These are phyloP conservation scores for Cherax destructor DNA, from an alignment of 1,140 invertebrate species.

Conservation along the genomic window DNA sequence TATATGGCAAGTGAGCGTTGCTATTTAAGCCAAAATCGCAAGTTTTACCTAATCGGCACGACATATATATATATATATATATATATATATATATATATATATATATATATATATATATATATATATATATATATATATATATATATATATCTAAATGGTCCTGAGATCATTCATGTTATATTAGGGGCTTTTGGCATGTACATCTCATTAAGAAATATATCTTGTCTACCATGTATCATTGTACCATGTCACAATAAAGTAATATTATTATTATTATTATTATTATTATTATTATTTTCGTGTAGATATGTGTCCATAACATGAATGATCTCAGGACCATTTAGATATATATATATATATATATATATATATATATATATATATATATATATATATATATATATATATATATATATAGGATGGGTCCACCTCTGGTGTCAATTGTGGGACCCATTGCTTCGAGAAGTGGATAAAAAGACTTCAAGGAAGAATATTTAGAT, in stretches of 20 bases:
- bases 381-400: slow-evolving; percentile 33
- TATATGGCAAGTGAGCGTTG: too few relatives aligned
- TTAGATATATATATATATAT: slow-evolving; percentile 12
- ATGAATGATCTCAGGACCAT: neutral
- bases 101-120: slow-evolving; percentile 43
- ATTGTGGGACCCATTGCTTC: too few relatives aligned
- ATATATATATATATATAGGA: too few relatives aligned
- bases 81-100: too few relatives aligned
- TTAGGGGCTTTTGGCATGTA: too few relatives aligned
- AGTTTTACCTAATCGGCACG: too few relatives aligned
- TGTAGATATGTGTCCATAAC: too few relatives aligned
- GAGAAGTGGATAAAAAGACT: too few relatives aligned
- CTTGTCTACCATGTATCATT: neutral
- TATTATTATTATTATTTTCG: neutral
- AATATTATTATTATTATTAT: neutral
- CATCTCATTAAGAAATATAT: too few relatives aligned
- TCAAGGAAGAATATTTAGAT: neutral
- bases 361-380: slow-evolving; percentile 23
- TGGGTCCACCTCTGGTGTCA: too few relatives aligned
- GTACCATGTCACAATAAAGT: neutral
- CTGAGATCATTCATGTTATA: neutral
- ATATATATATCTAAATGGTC: neutral
- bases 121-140: slow-evolving; percentile 25
- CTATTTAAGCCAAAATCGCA: too few relatives aligned
- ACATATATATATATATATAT: neutral